Conservation (phyloP, 2,113 vertebrate genomes). For the Suncus etruscus region DNA sequence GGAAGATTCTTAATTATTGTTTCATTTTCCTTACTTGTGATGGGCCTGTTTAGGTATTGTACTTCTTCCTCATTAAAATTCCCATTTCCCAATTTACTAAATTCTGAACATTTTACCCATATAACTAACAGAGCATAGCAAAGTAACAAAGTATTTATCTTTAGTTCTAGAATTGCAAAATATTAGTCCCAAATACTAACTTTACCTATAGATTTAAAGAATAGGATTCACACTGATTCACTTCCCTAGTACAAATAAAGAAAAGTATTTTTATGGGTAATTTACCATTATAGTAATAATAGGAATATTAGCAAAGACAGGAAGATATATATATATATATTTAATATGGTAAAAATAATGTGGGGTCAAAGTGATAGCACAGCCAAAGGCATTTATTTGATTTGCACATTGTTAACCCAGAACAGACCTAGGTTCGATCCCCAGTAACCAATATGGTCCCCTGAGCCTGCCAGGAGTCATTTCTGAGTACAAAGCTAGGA, state of each 20-base stretch:
- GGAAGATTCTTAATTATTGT: too few relatives aligned
- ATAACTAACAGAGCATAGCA: background rate
- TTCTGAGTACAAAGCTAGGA: too few relatives aligned
- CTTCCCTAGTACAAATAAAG: slow-evolving; percentile 18
- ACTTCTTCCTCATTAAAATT: too few relatives aligned
- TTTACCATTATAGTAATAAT: background rate
- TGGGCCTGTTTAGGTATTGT: too few relatives aligned
- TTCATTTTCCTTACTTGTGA: too few relatives aligned
- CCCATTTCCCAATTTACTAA: slow-evolving; percentile 37
- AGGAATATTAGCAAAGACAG: slow-evolving; percentile 26
- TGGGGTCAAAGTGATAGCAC: too few relatives aligned
- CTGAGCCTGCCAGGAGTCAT: too few relatives aligned
- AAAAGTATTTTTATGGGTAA: background rate
- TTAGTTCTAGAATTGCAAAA: slow-evolving; percentile 54
- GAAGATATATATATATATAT: slow-evolving; percentile 39
- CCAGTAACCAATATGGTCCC: too few relatives aligned
- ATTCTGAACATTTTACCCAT: slow-evolving; percentile 31
- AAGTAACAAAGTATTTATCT: slow-evolving; percentile 44
- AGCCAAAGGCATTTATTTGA: too few relatives aligned
- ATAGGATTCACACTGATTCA: slow-evolving; percentile 20
- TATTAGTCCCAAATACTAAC: background rate
- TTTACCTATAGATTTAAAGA: slow-evolving; percentile 13
- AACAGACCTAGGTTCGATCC: too few relatives aligned
- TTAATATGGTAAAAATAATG: slow-evolving; percentile 37
- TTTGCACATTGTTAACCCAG: too few relatives aligned